Base-by-base conservation (phyloP, 2,113 vertebrate species). In the Aythya baeri region DNA sequence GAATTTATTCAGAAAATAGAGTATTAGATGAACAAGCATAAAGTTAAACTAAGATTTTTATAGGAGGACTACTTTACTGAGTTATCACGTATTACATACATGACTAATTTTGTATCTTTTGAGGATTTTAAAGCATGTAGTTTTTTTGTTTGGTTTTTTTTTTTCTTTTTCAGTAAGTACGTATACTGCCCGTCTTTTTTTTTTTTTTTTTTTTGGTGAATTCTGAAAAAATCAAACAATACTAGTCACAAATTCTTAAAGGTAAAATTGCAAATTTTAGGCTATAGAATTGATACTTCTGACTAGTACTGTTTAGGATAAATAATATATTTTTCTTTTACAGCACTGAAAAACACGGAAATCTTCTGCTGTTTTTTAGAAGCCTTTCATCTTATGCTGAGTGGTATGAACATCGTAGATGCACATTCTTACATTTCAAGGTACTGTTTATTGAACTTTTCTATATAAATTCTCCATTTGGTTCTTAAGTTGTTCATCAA, bases 371-470 rank as follows among this genome's bases (percentile, higher is more conserved):
- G 25, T 98, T 99, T 97, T 99, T 99, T 96, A 98, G 97, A 94
- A 99, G 98, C 71, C 84, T 99, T 57, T 98, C 97, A 92, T 95
- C 66, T n/a, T 99, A 98, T 77, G 97, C 98, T 34, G 97, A 99
- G 55, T 98, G 98, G 97, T 94, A 87, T 78, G 97, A 98, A 13
- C 98, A 98, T 88, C 98, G 99, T 7, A 97, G 89, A 62, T 25
- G 41, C 75, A 98, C 99, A 17, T 99, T 99, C 89, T 93, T 92
- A 32, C 98, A 99, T 96, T 99, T 99, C 97, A 98, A 99, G 98
- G 99, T 99, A 98, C 54, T 97, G 59, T 75, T 32, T 61, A 0
- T 44, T 25, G 66, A 76, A 7, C 17, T 10, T 91, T 88, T 87
- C 6, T 82, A 2, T 62, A 26, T 83, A 22, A 23, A 4, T 71